phyloP scores from a whole-genome alignment of 1,140 invertebrate species.

The Chlorops oryzae region DNA sequence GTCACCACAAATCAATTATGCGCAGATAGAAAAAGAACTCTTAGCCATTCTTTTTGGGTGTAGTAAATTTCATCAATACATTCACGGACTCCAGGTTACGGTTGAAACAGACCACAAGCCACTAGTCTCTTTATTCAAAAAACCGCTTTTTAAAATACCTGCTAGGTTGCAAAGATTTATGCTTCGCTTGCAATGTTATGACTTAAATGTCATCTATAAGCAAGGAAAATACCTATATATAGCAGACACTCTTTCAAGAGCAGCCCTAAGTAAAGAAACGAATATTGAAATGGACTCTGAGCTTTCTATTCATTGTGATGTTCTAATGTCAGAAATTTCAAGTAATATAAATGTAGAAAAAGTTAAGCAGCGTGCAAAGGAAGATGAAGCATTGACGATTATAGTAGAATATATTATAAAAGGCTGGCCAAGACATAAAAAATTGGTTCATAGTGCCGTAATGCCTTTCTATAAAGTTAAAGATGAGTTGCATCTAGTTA shows the following conservation, averaged over 20 bases:
- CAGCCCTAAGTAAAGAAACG: slow-evolving; percentile 12
- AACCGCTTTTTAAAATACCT: slow-evolving; percentile 42
- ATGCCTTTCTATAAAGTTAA: no score
- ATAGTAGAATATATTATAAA: slow-evolving; percentile 23
- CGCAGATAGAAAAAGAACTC: slow-evolving; percentile 49
- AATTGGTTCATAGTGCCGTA: slow-evolving; percentile 19
- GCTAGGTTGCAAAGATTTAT: slow-evolving; percentile 33
- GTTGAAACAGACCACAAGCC: slow-evolving; percentile 50
- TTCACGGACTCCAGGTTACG: slow-evolving; percentile 25
- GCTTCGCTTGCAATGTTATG: slow-evolving; percentile 39
- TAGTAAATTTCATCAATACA: slow-evolving; percentile 43
- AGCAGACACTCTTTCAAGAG: slow-evolving; percentile 45
- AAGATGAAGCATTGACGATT: slow-evolving; percentile 25
- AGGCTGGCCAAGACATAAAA: slow-evolving; percentile 45
- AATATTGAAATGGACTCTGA: slow-evolving; percentile 19
- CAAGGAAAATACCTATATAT: no score
- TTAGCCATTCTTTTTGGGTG: slow-evolving; percentile 42
- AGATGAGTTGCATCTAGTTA: slow-evolving; percentile 32
- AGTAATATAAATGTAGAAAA: slow-evolving; percentile 27
- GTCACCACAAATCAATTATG: slow-evolving; percentile 42
- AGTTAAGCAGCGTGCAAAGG: slow-evolving; percentile 14
- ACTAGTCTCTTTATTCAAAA: slow-evolving; percentile 45
- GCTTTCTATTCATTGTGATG: slow-evolving; percentile 16
- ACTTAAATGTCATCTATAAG: no score
- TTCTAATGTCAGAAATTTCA: slow-evolving; percentile 17